Percentiles rank a stretch among this genome's conserved stretches.
Conservation (phyloP, 2,888 invertebrate genomes). For the Euzophera pinguis region DNA sequence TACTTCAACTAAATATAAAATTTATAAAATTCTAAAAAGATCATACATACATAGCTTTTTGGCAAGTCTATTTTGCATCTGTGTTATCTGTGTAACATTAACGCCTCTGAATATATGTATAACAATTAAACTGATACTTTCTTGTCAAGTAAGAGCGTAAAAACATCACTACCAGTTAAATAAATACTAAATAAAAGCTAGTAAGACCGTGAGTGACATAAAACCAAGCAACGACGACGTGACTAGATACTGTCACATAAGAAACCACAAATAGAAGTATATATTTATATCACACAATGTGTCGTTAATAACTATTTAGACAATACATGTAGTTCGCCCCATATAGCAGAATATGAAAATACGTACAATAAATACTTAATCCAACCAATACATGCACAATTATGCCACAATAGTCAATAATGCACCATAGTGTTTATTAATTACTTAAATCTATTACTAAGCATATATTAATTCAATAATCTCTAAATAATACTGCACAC, state of each 20-base stretch:
- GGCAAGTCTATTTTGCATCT: too few relatives aligned
- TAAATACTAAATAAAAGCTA: not conserved
- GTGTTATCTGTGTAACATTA: too few relatives aligned
- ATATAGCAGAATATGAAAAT: conserved; percentile 14
- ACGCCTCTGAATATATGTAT: too few relatives aligned
- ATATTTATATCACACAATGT: conserved; percentile 31
- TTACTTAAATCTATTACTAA: conserved; percentile 16
- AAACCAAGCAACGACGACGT: not conserved
- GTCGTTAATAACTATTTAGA: conserved; percentile 14
- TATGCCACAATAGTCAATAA: conserved; percentile 24
- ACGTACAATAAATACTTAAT: conserved; percentile 14
- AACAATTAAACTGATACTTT: too few relatives aligned
- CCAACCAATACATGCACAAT: conserved; percentile 23
- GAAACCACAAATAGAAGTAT: conserved; percentile 21
- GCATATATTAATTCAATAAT: conserved; percentile 13
- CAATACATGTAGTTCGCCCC: conserved; percentile 9
- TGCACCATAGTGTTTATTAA: conserved; percentile 28
- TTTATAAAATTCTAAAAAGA: too few relatives aligned
- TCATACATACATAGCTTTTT: too few relatives aligned
- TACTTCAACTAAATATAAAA: too few relatives aligned
- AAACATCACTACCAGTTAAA: too few relatives aligned
- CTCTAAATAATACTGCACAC: conserved; percentile 67
- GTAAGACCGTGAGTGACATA: not conserved
- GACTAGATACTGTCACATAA: conserved; percentile 11
- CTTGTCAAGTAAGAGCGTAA: too few relatives aligned